Evolutionary conservation across 1,140 invertebrate species (phyloP).

Genomic region (Ostrea denselamellosa): DNA sequence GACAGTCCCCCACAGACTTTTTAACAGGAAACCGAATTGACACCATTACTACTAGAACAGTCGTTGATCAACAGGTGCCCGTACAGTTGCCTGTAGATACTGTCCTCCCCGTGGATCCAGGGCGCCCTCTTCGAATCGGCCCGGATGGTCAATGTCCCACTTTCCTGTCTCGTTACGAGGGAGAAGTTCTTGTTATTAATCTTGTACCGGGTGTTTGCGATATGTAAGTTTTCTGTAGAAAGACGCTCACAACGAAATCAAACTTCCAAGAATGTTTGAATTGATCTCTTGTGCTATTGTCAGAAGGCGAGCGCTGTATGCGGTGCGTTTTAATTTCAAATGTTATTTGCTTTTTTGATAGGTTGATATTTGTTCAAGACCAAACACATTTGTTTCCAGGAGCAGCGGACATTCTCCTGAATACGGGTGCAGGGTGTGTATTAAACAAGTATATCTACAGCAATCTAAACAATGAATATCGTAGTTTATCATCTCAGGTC

Average conservation of each 20-base stretch:
- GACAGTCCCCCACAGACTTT: not conserved
- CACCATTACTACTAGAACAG: not conserved
- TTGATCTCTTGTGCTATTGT: not conserved
- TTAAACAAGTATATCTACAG: not conserved
- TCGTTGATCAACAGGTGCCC: not conserved
- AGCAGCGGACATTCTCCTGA: not conserved
- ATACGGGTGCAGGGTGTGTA: not conserved
- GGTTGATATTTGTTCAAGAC: constrained; percentile 26
- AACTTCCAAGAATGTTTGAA: not conserved
- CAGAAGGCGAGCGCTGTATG: not conserved
- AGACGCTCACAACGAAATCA: not conserved
- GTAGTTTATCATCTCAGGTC: not conserved
- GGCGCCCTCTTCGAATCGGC: not conserved
- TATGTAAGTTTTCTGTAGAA: not conserved
- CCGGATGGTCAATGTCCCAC: constrained; percentile 1
- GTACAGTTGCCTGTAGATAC: not conserved
- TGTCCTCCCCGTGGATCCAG: not conserved
- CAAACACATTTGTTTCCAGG: constrained; percentile 15
- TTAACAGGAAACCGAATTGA: not conserved
- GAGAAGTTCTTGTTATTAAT: constrained; percentile 20
- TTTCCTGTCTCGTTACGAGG: not conserved
- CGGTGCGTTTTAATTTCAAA: not conserved
- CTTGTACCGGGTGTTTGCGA: constrained; percentile 3
- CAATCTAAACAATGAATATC: not conserved
- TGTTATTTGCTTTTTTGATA: not conserved